Base-by-base conservation (phyloP, 2,113 vertebrate genomes). In the Chloebia gouldiae region DNA sequence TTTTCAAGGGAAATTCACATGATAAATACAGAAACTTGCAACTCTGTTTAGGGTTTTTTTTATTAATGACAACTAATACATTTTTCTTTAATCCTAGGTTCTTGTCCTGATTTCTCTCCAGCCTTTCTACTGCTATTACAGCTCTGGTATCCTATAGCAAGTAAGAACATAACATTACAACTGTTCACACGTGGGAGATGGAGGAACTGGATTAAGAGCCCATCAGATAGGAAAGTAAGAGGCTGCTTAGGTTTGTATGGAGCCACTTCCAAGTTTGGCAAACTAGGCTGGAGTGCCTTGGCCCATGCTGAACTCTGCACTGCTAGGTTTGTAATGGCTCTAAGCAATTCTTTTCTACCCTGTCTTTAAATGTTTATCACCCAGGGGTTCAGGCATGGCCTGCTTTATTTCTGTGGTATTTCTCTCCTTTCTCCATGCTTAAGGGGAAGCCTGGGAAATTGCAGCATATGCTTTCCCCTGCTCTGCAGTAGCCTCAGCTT, bases 191-290 rank as follows among this genome's bases (percentile, higher is more conserved):
- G 13, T 82, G 56, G 81, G 51, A 88, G 79, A 91, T 3, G 11
- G 47, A 79, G 56, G 51, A 93, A 70, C 78, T 90, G 71, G 25
- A 24, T 86, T 68, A 37, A 68, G 23, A 83, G 94, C 88, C 92
- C 76, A 93, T 91, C 90, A 92, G 95, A 90, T 92, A 85, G 90
- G 80, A 75, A 35, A 49, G 39, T 68, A 93, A 88, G 85, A 96
- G 65, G 49, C 88, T 94, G 71, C 71, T 94, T 80, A 64, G 56
- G 56, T 94, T 93, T 47, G 18, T 81, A 40, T 66, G 86, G 77
- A 96, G 68, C 15, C 71, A 60, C 44, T 94, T 88, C 64, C 60
- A 88, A 68, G 68, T 82, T 81, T 90, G 86, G 79, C 76, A 88
- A 78, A 65, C 69, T 40, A 33, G 27, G 37, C 71, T 70, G 42